Conservation (phyloP, 2,113 vertebrate species). For the Pogonocichla stellata region DNA sequence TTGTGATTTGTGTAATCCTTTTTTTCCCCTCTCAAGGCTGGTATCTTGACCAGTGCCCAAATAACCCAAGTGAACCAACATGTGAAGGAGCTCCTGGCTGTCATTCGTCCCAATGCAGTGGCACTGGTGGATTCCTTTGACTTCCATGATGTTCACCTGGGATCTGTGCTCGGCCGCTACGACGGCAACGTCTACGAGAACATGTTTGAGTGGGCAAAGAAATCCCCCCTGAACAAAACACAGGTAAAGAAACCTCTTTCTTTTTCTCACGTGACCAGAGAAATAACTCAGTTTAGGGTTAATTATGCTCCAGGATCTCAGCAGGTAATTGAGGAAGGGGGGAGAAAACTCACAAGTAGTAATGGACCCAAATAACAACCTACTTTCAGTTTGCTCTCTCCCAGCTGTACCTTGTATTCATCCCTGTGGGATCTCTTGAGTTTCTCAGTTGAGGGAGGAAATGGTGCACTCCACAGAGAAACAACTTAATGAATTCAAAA, state of each 20-base stretch:
- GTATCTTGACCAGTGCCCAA: slow-evolving; percentile 83
- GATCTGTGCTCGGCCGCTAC: slow-evolving; percentile 90
- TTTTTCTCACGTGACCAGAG: rapidly evolving
- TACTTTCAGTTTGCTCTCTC: neutral
- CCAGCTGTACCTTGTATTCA: neutral
- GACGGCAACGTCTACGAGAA: slow-evolving; percentile 97
- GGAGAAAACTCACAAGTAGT: neutral
- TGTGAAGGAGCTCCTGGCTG: slow-evolving; percentile 85
- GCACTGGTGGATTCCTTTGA: slow-evolving; percentile 93
- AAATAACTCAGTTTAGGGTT: neutral
- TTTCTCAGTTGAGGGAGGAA: neutral
- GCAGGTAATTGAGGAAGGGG: neutral
- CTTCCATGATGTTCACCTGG: slow-evolving; percentile 80
- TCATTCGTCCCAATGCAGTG: slow-evolving; percentile 86
- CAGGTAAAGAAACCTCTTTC: slow-evolving; percentile 74
- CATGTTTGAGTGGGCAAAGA: slow-evolving; percentile 95
- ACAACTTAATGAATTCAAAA: neutral
- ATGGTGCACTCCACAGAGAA: neutral
- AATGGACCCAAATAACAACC: neutral
- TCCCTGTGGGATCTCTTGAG: neutral
- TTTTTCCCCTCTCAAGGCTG: slow-evolving; percentile 70
- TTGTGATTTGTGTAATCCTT: neutral
- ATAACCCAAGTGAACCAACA: slow-evolving; percentile 79
- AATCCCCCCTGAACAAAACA: slow-evolving; percentile 88
- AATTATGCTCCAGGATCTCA: neutral